Conservation (phyloP, 2,113 vertebrate genomes). For the Gymnorhina tibicen region DNA sequence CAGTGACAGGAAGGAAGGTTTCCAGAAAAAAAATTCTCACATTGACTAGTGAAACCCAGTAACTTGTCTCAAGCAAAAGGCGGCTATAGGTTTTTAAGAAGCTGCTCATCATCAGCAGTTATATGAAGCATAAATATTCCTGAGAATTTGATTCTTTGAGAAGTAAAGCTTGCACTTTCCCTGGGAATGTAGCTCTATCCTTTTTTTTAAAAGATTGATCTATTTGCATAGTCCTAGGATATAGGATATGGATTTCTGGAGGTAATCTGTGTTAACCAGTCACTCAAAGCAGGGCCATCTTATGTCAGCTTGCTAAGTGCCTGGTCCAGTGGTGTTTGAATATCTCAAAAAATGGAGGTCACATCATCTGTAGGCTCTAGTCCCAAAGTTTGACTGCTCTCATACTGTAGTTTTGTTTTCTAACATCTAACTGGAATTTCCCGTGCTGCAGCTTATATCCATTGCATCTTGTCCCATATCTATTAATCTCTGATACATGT, state of each 20-base stretch:
- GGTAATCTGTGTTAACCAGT: neutral
- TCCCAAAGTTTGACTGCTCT: neutral
- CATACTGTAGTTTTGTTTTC: neutral
- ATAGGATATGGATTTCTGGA: neutral
- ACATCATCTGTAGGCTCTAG: neutral
- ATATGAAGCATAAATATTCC: neutral
- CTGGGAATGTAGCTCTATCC: neutral
- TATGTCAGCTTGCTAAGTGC: neutral
- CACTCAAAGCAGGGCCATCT: neutral
- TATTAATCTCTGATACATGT: neutral
- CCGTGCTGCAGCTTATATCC: neutral
- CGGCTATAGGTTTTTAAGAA: neutral
- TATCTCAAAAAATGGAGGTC: neutral
- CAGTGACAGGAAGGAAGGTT: neutral
- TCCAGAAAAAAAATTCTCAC: neutral
- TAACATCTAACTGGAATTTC: neutral
- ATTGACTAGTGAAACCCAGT: neutral
- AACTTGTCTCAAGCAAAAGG: neutral
- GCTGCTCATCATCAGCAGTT: neutral
- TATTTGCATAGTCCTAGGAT: neutral
- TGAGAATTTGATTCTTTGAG: neutral
- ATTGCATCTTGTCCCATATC: neutral
- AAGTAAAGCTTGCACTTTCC: neutral
- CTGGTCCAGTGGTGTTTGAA: neutral
- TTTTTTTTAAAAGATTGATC: neutral